Conservation (phyloP, 2,888 invertebrate genomes). For the Macropis europaea region DNA sequence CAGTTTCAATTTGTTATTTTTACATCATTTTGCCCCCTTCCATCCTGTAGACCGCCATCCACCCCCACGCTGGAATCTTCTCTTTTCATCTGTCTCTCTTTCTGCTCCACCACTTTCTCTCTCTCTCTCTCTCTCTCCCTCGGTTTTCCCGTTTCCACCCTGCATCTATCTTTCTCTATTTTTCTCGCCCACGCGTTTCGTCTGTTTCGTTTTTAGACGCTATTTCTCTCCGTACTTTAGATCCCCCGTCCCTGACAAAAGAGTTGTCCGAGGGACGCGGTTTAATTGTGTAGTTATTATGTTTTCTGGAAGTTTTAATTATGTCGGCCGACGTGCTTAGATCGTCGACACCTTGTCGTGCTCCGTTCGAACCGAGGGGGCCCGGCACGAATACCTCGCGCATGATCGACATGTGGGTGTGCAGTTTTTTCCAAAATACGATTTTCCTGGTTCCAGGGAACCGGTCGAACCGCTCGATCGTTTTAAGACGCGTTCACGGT, state of each 20-base stretch:
- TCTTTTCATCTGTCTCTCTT: slow-evolving; percentile 28
- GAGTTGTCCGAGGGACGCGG: slow-evolving; percentile 45
- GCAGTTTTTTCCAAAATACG: slow-evolving; percentile 4
- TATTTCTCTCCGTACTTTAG: neutral
- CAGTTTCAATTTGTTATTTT: slow-evolving; percentile 77
- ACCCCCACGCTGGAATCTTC: slow-evolving; percentile 33
- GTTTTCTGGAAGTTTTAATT: slow-evolving; percentile 65
- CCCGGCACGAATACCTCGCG: neutral
- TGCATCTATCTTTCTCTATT: slow-evolving; percentile 1
- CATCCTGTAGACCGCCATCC: slow-evolving; percentile 45
- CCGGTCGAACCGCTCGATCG: neutral
- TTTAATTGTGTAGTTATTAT: slow-evolving; percentile 68
- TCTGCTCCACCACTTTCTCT: slow-evolving; percentile 40
- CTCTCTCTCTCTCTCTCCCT: slow-evolving; percentile 39
- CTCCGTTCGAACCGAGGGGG: neutral
- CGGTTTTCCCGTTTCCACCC: neutral
- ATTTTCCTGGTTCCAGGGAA: neutral
- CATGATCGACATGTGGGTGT: neutral
- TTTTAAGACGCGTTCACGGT: neutral
- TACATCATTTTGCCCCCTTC: slow-evolving; percentile 73
- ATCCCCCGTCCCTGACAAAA: slow-evolving; percentile 10
- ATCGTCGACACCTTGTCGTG: slow-evolving; percentile 34
- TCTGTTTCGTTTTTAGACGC: slow-evolving; percentile 1
- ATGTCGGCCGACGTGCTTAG: slow-evolving; percentile 47
- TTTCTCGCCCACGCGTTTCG: neutral